phyloP scores from a whole-genome alignment of 1,140 invertebrate species.

The Drosophila leontia region DNA sequence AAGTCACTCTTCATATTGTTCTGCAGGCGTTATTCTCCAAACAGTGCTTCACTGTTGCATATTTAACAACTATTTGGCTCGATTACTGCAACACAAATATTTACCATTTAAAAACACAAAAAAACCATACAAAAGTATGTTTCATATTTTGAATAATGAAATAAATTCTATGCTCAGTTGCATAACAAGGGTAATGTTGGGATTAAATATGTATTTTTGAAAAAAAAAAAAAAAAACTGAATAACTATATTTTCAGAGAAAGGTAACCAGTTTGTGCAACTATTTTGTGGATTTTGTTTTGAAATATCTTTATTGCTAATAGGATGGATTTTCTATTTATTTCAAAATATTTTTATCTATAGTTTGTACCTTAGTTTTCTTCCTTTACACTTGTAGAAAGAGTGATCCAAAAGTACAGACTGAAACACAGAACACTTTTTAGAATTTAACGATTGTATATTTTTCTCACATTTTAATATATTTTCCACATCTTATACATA shows the following conservation, averaged over 20 bases:
- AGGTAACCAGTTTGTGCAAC: not conserved
- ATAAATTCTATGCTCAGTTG: not conserved
- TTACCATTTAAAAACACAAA: not conserved
- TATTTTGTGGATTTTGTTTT: not conserved
- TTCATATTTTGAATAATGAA: conserved; percentile 7
- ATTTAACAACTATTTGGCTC: conserved; percentile 9
- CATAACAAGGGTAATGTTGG: not conserved
- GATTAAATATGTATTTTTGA: not conserved
- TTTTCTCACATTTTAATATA: not conserved
- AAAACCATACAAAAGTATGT: not conserved
- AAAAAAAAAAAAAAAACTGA: no score
- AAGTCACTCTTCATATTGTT: not conserved
- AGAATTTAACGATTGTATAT: not conserved
- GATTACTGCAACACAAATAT: conserved; percentile 6
- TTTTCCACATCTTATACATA: conserved; percentile 5
- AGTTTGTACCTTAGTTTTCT: not conserved
- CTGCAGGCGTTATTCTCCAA: not conserved
- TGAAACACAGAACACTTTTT: no score
- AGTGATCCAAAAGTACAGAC: no score
- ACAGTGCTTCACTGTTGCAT: not conserved
- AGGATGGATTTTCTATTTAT: not conserved
- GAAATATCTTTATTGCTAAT: not conserved
- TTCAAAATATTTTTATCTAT: not conserved
- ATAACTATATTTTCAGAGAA: not conserved
- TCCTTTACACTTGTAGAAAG: no score